phyloP scores from a whole-genome alignment of 2,797 vertebrate genomes.

The Pipistrellus pipistrellus region DNA sequence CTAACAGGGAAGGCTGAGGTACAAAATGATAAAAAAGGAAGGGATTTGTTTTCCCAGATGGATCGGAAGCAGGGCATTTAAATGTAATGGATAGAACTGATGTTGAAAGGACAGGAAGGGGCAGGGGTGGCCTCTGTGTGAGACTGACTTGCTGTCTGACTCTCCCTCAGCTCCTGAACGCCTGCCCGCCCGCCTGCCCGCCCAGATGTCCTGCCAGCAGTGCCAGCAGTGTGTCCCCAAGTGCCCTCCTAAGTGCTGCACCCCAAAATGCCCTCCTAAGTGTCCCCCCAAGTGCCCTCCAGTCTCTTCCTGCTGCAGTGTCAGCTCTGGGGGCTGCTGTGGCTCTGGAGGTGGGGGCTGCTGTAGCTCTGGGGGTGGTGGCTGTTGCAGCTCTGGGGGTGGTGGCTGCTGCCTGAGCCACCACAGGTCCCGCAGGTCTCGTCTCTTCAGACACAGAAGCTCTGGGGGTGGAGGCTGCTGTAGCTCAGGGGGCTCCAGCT shows the following conservation, averaged over 20 bases:
- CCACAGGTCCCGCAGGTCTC: neutral
- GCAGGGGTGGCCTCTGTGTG: neutral
- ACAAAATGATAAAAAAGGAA: neutral
- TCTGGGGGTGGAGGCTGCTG: neutral
- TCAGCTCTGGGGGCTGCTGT: neutral
- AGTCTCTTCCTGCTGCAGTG: neutral
- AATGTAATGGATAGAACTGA: neutral
- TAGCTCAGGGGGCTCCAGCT: neutral
- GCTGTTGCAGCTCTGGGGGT: neutral
- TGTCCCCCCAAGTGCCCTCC: slow-evolving; percentile 26
- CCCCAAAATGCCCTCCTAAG: neutral
- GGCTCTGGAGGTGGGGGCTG: neutral
- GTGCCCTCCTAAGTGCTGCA: neutral
- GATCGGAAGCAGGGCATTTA: neutral
- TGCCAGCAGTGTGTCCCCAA: slow-evolving; percentile 55
- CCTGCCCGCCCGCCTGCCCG: rapidly evolving
- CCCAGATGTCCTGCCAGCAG: slow-evolving; percentile 65
- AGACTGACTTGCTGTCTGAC: neutral
- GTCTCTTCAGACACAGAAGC: neutral
- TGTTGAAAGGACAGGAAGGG: neutral
- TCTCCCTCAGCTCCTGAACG: neutral
- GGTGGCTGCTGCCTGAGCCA: neutral
- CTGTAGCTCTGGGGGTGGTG: neutral
- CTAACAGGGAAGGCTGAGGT: neutral
- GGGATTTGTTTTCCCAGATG: neutral